phyloP scores from a whole-genome alignment of 2,797 vertebrate genomes.

The Miopithecus talapoin region DNA sequence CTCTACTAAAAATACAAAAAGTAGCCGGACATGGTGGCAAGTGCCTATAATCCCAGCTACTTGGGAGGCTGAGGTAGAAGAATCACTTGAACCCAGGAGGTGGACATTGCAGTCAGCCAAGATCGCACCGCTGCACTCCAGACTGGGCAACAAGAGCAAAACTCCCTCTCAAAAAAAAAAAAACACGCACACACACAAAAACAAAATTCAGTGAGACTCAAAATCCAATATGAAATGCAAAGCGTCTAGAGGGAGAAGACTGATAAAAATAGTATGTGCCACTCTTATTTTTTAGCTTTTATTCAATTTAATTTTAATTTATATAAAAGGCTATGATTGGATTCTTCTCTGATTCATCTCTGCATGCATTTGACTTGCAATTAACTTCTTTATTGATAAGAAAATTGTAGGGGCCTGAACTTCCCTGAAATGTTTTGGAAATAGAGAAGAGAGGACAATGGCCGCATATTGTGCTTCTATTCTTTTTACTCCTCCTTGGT shows the following conservation, averaged over 20 bases:
- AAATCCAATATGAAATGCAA: conserved; percentile 21
- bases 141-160: too few relatives aligned
- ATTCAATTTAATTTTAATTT: conserved; percentile 32
- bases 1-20: too few relatives aligned
- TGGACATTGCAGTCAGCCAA: not conserved
- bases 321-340: not conserved
- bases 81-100: not conserved
- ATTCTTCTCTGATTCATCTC: not conserved
- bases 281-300: not conserved
- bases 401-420: not conserved
- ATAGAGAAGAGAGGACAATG: not conserved
- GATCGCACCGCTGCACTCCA: not conserved
- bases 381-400: conserved; percentile 23
- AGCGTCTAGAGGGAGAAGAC: not conserved
- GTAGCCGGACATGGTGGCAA: not conserved
- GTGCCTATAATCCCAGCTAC: not conserved
- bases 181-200: too few relatives aligned
- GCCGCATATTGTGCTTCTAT: not conserved
- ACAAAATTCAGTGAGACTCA: not conserved
- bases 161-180: not conserved
- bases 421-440: not conserved
- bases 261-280: not conserved
- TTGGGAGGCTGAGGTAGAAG: not conserved
- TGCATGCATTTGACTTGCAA: not conserved
- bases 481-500: not conserved